These are phyloP conservation scores for Falco berigora DNA, from an alignment of 2,797 vertebrate genomes.

Conservation along the genomic window DNA sequence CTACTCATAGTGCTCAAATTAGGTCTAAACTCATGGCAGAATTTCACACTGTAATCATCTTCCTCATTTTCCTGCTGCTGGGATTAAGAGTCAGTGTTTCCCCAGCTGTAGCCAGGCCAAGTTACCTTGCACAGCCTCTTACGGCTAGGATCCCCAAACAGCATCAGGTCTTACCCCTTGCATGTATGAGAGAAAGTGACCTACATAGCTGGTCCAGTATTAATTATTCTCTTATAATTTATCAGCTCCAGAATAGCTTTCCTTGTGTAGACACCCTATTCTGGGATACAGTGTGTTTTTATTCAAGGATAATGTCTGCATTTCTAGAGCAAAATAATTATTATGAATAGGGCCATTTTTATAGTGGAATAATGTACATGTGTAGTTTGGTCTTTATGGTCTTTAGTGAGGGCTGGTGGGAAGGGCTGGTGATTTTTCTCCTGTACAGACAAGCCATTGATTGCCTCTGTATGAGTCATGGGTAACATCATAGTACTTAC, in stretches of 20 bases:
- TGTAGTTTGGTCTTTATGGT: constrained; percentile 37
- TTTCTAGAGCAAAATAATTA: constrained; percentile 33
- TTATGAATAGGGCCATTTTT: constrained; percentile 51
- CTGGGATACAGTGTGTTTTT: constrained; percentile 8
- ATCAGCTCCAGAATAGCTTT: not conserved
- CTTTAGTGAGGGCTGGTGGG: constrained; percentile 6
- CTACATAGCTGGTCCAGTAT: not conserved
- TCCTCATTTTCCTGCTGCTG: not conserved
- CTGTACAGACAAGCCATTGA: constrained; percentile 58
- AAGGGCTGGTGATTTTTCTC: constrained; percentile 52
- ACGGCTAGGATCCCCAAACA: not conserved
- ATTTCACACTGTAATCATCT: not conserved
- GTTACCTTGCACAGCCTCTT: not conserved
- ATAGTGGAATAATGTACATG: constrained; percentile 37
- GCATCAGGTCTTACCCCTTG: not conserved
- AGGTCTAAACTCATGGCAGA: not conserved
- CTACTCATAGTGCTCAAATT: not conserved
- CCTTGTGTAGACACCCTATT: not conserved
- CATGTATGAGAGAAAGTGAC: not conserved
- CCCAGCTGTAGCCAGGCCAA: not conserved
- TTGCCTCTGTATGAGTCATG: constrained; percentile 49
- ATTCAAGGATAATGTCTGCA: not conserved
- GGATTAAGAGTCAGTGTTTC: not conserved
- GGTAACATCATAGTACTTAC: constrained; percentile 57
- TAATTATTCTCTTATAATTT: not conserved